Evolutionary conservation across 2,888 invertebrate genomes (phyloP).

Genomic region (Drosophila pegasa): DNA sequence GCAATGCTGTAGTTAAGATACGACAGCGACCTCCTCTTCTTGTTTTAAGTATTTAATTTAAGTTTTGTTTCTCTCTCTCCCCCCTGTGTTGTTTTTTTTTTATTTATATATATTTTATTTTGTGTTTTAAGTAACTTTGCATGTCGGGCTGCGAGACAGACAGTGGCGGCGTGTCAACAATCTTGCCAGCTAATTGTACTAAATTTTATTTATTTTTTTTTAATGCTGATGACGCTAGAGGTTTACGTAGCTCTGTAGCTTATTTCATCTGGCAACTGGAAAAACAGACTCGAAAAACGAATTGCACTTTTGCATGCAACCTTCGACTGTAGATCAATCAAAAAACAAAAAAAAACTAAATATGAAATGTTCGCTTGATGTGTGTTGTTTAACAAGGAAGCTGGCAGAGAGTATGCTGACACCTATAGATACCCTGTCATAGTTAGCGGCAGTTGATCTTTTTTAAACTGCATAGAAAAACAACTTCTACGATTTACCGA

Average conservation of each 20-base stretch:
- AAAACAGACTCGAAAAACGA: conserved; percentile 59
- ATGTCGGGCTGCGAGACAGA: conserved; percentile 63
- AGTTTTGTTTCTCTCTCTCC: conserved; percentile 18
- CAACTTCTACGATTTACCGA: too few species aligned
- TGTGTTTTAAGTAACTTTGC: conserved; percentile 75
- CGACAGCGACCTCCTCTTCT: conserved; percentile 56
- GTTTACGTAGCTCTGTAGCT: conserved; percentile 30
- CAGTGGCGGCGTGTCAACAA: conserved; percentile 67
- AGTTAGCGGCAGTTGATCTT: not conserved
- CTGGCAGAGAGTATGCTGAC: not conserved
- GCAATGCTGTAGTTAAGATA: conserved; percentile 46
- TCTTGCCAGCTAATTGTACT: conserved; percentile 74
- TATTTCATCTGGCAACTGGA: conserved; percentile 56
- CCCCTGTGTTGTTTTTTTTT: conserved; percentile 15
- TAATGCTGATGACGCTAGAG: conserved; percentile 50
- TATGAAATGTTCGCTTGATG: conserved; percentile 35
- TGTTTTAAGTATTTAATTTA: conserved; percentile 44
- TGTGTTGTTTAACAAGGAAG: conserved; percentile 30
- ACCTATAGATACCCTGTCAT: conserved; percentile 8
- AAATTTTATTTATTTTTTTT: conserved; percentile 66
- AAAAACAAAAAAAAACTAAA: conserved; percentile 38
- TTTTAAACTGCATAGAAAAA: too few species aligned
- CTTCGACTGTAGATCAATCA: conserved; percentile 78
- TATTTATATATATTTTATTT: conserved; percentile 23
- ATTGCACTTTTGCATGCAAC: conserved; percentile 80